These are phyloP conservation scores for Lepeophtheirus salmonis DNA, from an alignment of 1,140 invertebrate genomes.

Conservation along the genomic window DNA sequence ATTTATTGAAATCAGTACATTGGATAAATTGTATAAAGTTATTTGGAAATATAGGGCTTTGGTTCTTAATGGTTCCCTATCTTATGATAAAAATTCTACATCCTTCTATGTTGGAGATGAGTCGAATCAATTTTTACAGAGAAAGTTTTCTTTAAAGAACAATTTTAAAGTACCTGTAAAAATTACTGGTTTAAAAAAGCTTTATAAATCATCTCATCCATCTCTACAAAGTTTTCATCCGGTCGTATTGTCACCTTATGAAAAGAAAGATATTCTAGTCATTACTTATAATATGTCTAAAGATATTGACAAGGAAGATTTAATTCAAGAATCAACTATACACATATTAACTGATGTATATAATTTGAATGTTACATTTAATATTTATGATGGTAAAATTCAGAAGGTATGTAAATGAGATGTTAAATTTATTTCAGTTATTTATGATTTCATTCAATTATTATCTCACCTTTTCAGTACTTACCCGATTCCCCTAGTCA, in stretches of 20 bases:
- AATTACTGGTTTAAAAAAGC: not conserved
- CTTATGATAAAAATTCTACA: not conserved
- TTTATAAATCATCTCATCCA: not conserved
- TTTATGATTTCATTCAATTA: not conserved
- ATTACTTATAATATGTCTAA: not conserved
- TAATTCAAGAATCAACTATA: not conserved
- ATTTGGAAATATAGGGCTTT: not conserved
- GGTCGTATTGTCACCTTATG: not conserved
- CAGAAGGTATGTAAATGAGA: not conserved
- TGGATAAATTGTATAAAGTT: not conserved
- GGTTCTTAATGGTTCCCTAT: not conserved
- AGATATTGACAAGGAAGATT: no score
- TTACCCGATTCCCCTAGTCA: constrained; percentile 32
- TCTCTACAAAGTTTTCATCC: not conserved
- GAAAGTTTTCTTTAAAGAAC: not conserved
- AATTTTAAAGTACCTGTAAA: not conserved
- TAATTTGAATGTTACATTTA: not conserved
- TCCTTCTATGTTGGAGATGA: not conserved
- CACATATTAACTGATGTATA: not conserved
- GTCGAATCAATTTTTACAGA: no score
- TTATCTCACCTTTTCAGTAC: constrained; percentile 13
- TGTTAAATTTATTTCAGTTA: not conserved
- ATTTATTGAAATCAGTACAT: not conserved
- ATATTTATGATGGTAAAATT: not conserved
- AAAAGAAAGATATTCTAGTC: not conserved